phyloP scores from a whole-genome alignment of 2,797 vertebrate species.

The Eleutherodactylus coqui region DNA sequence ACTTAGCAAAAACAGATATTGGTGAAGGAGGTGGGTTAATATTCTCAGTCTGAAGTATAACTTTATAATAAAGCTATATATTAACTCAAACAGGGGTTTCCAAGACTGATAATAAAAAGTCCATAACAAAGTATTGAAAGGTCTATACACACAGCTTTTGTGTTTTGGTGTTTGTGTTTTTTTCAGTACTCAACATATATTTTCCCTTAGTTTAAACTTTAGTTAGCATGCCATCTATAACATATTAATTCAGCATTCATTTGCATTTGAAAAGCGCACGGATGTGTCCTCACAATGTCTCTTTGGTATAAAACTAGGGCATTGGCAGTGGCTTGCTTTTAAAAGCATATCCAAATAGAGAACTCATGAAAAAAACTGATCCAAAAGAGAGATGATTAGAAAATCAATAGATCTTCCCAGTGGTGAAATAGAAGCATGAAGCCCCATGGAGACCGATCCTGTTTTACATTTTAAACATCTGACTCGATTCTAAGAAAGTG shows the following conservation, averaged over 20 bases:
- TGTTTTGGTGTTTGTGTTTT: no score
- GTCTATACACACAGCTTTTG: no score
- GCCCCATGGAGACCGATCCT: constrained; percentile 40
- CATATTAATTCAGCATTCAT: constrained; percentile 48
- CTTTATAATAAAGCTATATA: neutral
- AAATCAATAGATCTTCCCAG: constrained; percentile 58
- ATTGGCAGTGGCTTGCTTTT: constrained; percentile 31
- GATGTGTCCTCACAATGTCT: constrained; percentile 58
- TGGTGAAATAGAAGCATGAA: constrained; percentile 41
- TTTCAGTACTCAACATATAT: neutral
- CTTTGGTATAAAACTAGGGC: constrained; percentile 57
- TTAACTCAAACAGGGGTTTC: no score
- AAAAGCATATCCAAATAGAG: constrained; percentile 53
- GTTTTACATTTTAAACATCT: constrained; percentile 41
- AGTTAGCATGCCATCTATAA: constrained; percentile 31
- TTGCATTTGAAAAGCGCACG: constrained; percentile 60
- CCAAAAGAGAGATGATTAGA: constrained; percentile 52
- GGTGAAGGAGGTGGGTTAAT: neutral
- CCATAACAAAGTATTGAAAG: no score
- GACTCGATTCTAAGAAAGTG: constrained; percentile 22
- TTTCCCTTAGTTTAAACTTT: neutral
- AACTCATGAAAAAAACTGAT: constrained; percentile 41
- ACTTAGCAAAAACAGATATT: neutral
- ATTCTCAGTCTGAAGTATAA: neutral
- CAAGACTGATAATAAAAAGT: no score